Conservation (phyloP, 2,888 invertebrate genomes). For the Acronicta alni region DNA sequence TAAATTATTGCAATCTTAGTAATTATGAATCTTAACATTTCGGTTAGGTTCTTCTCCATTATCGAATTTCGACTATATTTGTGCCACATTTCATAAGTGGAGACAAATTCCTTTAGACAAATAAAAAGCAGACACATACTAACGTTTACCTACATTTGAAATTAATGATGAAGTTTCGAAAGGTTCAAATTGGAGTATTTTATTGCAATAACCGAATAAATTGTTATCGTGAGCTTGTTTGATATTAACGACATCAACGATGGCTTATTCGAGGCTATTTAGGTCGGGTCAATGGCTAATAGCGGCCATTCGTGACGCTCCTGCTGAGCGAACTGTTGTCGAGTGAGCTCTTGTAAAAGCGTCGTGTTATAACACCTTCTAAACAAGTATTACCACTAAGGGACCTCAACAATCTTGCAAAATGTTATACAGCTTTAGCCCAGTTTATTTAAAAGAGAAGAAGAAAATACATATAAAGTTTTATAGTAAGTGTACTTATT, state of each 20-base stretch:
- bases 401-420: constrained; percentile 15
- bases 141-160: constrained; percentile 20
- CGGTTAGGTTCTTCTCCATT: too few species aligned
- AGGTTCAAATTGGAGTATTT: constrained; percentile 63
- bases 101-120: too few species aligned
- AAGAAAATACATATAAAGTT: too few species aligned
- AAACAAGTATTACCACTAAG: constrained; percentile 32
- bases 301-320: constrained; percentile 72
- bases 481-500: too few species aligned
- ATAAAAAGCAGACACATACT: too few species aligned
- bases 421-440: constrained; percentile 15
- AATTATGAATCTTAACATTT: too few species aligned
- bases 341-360: constrained; percentile 36
- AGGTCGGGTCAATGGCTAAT: constrained; percentile 82
- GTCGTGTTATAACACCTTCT: constrained; percentile 42
- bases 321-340: constrained; percentile 63
- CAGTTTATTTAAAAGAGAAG: too few species aligned
- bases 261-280: constrained; percentile 77
- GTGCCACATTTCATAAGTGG: too few species aligned
- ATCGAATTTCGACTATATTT: too few species aligned
- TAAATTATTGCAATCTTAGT: too few species aligned
- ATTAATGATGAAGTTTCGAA: constrained; percentile 54
- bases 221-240: constrained; percentile 71
- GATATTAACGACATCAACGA: constrained; percentile 73
- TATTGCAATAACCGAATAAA: constrained; percentile 66